These are phyloP conservation scores for Mantis religiosa DNA, from an alignment of 2,888 invertebrate genomes.

Conservation along the genomic window DNA sequence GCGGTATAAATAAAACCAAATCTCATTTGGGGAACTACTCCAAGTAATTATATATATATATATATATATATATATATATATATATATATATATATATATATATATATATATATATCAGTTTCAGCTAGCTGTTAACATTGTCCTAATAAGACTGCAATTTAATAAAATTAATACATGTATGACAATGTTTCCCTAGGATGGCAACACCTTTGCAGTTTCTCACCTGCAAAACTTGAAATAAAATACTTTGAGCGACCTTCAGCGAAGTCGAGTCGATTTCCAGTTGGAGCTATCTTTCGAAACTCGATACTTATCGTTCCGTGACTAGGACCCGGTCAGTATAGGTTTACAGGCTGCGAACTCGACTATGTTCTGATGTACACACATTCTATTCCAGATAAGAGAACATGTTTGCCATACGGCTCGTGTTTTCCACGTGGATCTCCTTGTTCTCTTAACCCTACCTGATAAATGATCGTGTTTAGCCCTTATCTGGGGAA, in stretches of 20 bases:
- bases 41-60: no score
- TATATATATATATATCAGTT: no score
- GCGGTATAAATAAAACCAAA: no score
- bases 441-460: neutral
- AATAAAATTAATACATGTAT: no score
- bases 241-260: neutral
- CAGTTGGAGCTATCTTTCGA: neutral
- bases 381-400: neutral
- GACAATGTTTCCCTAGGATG: neutral
- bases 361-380: neutral
- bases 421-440: neutral
- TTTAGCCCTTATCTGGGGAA: neutral
- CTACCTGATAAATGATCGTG: neutral
- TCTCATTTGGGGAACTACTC: no score
- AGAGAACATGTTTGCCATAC: neutral
- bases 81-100: no score
- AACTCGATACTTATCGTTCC: neutral
- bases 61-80: no score
- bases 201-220: neutral
- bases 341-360: neutral
- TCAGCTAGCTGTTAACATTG: no score
- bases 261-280: neutral
- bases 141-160: no score
- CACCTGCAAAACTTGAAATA: neutral
- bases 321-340: neutral